These are phyloP conservation scores for Centropristis striata DNA, from an alignment of 2,113 vertebrate genomes.

Conservation along the genomic window DNA sequence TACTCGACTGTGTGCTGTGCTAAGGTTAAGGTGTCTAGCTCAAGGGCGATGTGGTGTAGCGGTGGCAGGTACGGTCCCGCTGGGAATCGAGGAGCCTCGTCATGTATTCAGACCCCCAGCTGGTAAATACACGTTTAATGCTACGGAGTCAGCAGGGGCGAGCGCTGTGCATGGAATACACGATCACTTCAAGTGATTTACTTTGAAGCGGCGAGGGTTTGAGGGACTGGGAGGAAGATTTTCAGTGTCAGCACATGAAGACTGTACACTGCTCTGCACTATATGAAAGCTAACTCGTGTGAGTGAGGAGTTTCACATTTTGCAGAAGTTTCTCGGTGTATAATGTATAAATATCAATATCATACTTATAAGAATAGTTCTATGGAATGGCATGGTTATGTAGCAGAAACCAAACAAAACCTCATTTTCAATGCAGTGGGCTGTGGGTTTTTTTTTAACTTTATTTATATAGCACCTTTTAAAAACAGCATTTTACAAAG, in stretches of 20 bases:
- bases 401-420: too few relatives aligned
- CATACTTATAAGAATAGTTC: too few relatives aligned
- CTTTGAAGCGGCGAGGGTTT: constrained; percentile 11
- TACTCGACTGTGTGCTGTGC: constrained; percentile 42
- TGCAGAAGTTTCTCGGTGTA: background rate
- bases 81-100: constrained; percentile 60
- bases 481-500: too few relatives aligned
- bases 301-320: background rate
- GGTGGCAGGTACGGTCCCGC: constrained; percentile 54
- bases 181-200: constrained; percentile 44
- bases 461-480: too few relatives aligned
- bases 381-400: too few relatives aligned
- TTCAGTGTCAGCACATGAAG: constrained; percentile 26
- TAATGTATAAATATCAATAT: background rate
- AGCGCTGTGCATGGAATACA: constrained; percentile 45
- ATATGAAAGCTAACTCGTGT: background rate
- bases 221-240: constrained; percentile 25
- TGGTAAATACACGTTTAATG: constrained; percentile 73
- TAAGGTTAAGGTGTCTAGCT: constrained; percentile 74
- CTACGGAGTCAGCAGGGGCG: constrained; percentile 50
- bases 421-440: too few relatives aligned
- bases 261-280: background rate
- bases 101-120: constrained; percentile 62
- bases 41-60: constrained; percentile 69
- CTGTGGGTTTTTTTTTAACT: too few relatives aligned